Evolutionary conservation across 2,888 invertebrate genomes (phyloP), one percentile per base, ranked within the genome.

Genomic region (Atherix ibis): DNA sequence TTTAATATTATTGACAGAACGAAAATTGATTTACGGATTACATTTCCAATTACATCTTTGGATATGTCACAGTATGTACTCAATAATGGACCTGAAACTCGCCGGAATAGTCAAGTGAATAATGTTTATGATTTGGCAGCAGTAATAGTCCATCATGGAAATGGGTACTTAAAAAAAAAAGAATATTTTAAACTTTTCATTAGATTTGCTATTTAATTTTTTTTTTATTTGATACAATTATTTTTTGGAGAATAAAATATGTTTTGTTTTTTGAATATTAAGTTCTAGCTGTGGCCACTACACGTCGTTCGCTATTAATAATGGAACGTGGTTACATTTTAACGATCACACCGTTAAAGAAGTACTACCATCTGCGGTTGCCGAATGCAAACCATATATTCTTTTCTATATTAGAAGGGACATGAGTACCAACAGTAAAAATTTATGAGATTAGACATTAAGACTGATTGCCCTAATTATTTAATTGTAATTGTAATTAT

Each of bases 261-360:
- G 12, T 26, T 3, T 17, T 5, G 8, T 13, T 35, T 27, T 27
- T 34, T 38, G 18, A 37, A 39, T 18, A 64, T 64, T 15, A 63
- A 82, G 83, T 15, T 79, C 80, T 34, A 81, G 79, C 1, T 82
- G 80, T 22, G 85, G 85, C 22, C 84, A 85, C 59, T 85, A 85
- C 65, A 83, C 84, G 36, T 76, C 84, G 40, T 84, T 80, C 61
- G 83, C 82, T 30, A 72, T 74, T 45, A 78, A 80, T 64, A 78
- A 78, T 46, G 73, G 73, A 31, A 73, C 74, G 45, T 85, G 84
- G 85, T 78, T 78, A 63, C 82, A 83, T 59, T 85, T 83, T 66
- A 83, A 85, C 64, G 85, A 85, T 62, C 78, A 81, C 48, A 72
- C 75, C 2, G 84, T 85, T n/a, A 71, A 80, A 24, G 48, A 50